phyloP scores from a whole-genome alignment of 2,888 invertebrate species.

The Agrilus mali region DNA sequence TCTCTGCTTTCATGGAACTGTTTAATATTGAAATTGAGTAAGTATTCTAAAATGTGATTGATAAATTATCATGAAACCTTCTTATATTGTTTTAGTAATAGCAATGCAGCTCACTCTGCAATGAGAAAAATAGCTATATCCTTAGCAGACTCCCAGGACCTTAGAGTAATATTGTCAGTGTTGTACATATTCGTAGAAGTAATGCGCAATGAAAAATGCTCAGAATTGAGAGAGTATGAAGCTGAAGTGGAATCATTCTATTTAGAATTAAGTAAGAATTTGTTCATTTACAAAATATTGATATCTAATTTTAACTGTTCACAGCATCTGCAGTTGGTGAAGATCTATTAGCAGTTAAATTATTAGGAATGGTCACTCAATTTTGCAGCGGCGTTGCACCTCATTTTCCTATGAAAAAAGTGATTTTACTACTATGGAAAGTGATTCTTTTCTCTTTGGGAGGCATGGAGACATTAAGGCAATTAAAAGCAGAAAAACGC shows the following conservation, averaged over 20 bases:
- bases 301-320: background rate
- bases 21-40: constrained; percentile 91
- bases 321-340: constrained; percentile 51
- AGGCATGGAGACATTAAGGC: constrained; percentile 72
- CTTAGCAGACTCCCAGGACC: constrained; percentile 80
- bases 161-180: constrained; percentile 85
- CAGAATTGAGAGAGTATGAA: constrained; percentile 32
- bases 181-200: constrained; percentile 93
- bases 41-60: constrained; percentile 11
- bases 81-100: constrained; percentile 37
- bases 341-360: constrained; percentile 74
- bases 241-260: constrained; percentile 42
- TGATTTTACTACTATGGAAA: constrained; percentile 91
- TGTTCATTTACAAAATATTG: background rate
- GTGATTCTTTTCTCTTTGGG: constrained; percentile 83
- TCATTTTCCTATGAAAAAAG: constrained; percentile 98
- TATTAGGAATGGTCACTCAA: constrained; percentile 91
- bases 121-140: constrained; percentile 67
- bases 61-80: background rate
- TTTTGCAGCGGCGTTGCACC: constrained; percentile 93
- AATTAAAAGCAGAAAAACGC: constrained; percentile 60
- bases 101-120: constrained; percentile 56
- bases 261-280: constrained; percentile 39
- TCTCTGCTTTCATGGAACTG: constrained; percentile 80
- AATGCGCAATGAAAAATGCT: constrained; percentile 59